Evolutionary conservation across 2,797 vertebrate species (phyloP), one percentile per base, ranked within the genome.

Genomic region (Lemur catta): DNA sequence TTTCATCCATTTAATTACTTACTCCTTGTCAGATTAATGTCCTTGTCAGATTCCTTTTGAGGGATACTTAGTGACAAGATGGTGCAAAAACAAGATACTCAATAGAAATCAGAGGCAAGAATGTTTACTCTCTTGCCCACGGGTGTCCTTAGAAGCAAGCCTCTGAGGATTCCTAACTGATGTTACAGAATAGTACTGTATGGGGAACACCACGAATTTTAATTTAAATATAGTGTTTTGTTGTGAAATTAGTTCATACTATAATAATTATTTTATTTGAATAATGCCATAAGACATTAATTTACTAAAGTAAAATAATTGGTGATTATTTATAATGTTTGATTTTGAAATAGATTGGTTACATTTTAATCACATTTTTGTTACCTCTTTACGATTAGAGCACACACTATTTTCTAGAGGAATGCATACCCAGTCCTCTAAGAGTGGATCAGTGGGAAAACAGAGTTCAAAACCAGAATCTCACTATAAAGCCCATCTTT

Each of bases 251-350:
- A 76, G 35, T 84, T 76, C 76, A 46, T 22, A 35, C 2, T 17
- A 75, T 65, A 7, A 9, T 46, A 71, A 88, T 52, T 74, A 30
- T 79, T 93, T 95, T 81, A 94, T 75, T 93, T 89, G 41, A 94
- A 82, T 72, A 80, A 80, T 50, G 26, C 22, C 5, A 57, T 50
- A 59, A 92, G 57, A 72, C 22, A 71, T 75, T 41, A 63, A 55
- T 28, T 86, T 75, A 69, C 38, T 18, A 89, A 95, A 80, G 46
- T 76, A 75, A 84, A 85, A 65, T 78, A 78, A 43, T 50, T 75
- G 17, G 20, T 41, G 3, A 81, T 26, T 30, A 35, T 81, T 93
- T 85, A 61, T 57, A 88, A 75, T 79, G 26, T 75, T 8, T 84
- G 28, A 33, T 48, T 82, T 90, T 84, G 65, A 84, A 41, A 41